Base-by-base conservation (phyloP, 2,113 vertebrate genomes). In the Rhabdornis inornatus region DNA sequence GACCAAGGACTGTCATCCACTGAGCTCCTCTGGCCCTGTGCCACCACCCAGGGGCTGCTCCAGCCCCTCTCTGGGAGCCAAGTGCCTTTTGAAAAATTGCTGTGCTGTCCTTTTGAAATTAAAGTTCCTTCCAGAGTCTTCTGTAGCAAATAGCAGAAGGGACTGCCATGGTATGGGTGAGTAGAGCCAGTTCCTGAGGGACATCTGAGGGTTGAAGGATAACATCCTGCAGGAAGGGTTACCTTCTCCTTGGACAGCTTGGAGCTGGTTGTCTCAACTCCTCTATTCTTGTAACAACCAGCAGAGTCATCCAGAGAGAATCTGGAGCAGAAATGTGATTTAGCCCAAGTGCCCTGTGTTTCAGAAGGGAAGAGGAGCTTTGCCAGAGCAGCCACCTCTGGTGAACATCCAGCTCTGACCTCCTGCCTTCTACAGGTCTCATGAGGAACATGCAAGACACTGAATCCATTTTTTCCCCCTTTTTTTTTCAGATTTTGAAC, bases 1-100 rank as follows among this genome's bases (percentile, higher is more conserved):
- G 0, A 33, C 11, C 52, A 3, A 1, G 13, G 7, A 2, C 30
- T 19, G 9, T 2, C 13, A 2, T 19, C 52, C 22, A 0, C 2
- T 1, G 21, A 9, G 18, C 1, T 42, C 42, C 66, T 35, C 75
- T 30, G 60, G 70, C 61, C 47, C 2, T 2, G 33, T 10, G 22
- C 86, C 60, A 13, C 4, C 25, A 11, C 35, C 42, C 52, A 28
- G 56, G 37, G 40, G 9, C n/a, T 70, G 28, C 6, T 20, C 40
- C 63, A 20, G 11, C 44, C 28, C 23, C 9, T 16, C 40, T 40
- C 49, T 1, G 53, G 37, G 52, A 89, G 47, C 69, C 66, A 25
- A 45, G 30, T 0, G 9, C 9, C 0, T 2, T 13, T 17, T 17
- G 77, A 44, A 82, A 63, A 70, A 49, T 2, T 14, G 28, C 63